These are phyloP conservation scores for Ips typographus DNA, from an alignment of 1,140 invertebrate species.

Conservation along the genomic window DNA sequence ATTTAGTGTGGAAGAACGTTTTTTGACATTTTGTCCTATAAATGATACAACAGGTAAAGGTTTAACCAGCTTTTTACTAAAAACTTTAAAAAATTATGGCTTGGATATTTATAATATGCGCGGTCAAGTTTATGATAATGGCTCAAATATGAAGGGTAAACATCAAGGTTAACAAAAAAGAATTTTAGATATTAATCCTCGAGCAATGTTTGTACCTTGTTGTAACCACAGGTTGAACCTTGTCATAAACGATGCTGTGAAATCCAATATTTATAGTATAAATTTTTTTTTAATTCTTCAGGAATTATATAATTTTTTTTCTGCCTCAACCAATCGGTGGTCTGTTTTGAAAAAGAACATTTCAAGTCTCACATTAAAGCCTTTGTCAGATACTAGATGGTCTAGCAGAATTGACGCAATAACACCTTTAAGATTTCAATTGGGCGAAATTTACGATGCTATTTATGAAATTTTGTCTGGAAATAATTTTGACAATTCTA, in stretches of 20 bases:
- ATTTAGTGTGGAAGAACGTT: constrained; percentile 28
- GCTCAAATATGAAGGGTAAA: constrained; percentile 46
- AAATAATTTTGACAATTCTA: constrained; percentile 9
- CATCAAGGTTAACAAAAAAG: constrained; percentile 37
- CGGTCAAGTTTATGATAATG: constrained; percentile 49
- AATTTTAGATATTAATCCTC: constrained; percentile 37
- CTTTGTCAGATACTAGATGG: constrained; percentile 45
- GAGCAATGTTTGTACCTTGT: constrained; percentile 36
- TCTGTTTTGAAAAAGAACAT: constrained; percentile 41
- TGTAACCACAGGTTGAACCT: too few species aligned
- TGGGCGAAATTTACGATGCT: constrained; percentile 37
- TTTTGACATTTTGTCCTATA: constrained; percentile 31
- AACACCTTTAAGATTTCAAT: constrained; percentile 36
- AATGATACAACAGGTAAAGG: constrained; percentile 31
- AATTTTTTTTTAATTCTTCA: constrained; percentile 43
- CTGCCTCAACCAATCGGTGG: constrained; percentile 45
- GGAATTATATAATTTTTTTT: constrained; percentile 46
- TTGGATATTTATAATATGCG: constrained; percentile 41
- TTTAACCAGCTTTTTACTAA: constrained; percentile 22
- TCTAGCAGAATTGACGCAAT: constrained; percentile 42
- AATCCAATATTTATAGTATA: constrained; percentile 27
- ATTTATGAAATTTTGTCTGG: constrained; percentile 30
- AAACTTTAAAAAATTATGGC: background rate
- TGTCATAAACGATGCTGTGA: constrained; percentile 40
- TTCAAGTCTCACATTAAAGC: constrained; percentile 44